A percentile compares a stretch with the other conserved stretches of the same genome.
These are phyloP conservation scores for Xiphophorus hellerii DNA, from an alignment of 2,113 vertebrate species.

Conservation along the genomic window DNA sequence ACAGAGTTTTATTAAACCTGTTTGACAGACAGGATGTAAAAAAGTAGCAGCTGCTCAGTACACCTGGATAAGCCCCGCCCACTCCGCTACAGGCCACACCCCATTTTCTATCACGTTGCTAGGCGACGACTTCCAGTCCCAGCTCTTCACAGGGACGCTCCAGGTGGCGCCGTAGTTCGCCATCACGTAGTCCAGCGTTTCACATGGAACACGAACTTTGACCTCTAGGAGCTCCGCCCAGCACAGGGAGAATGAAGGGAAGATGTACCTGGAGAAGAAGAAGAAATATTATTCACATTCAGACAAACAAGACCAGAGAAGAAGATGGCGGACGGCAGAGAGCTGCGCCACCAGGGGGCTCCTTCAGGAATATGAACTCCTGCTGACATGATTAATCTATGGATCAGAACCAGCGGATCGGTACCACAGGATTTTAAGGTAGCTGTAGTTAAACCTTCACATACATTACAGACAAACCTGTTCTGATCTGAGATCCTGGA, in stretches of 20 bases:
- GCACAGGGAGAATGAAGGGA: slow-evolving; percentile 67
- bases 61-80: slow-evolving; percentile 70
- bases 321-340: neutral
- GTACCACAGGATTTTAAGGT: too few species aligned
- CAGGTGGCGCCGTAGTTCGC: slow-evolving; percentile 68
- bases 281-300: neutral
- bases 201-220: slow-evolving; percentile 63
- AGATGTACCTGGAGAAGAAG: slow-evolving; percentile 52
- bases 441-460: too few species aligned
- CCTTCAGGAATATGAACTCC: too few species aligned
- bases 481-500: too few species aligned
- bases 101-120: slow-evolving; percentile 71
- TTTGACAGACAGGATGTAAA: neutral
- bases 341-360: too few species aligned
- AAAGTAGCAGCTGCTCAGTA: slow-evolving; percentile 33
- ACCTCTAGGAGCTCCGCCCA: slow-evolving; percentile 71
- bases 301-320: neutral
- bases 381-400: too few species aligned
- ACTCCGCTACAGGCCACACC: slow-evolving; percentile 55
- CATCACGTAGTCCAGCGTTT: slow-evolving; percentile 58
- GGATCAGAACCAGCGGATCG: too few species aligned
- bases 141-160: slow-evolving; percentile 52
- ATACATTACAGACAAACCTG: too few species aligned
- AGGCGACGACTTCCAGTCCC: slow-evolving; percentile 73
- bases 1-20: neutral